Evolutionary conservation across 2,888 invertebrate species (phyloP).

Genomic region (Harpagoxenus sublaevis): DNA sequence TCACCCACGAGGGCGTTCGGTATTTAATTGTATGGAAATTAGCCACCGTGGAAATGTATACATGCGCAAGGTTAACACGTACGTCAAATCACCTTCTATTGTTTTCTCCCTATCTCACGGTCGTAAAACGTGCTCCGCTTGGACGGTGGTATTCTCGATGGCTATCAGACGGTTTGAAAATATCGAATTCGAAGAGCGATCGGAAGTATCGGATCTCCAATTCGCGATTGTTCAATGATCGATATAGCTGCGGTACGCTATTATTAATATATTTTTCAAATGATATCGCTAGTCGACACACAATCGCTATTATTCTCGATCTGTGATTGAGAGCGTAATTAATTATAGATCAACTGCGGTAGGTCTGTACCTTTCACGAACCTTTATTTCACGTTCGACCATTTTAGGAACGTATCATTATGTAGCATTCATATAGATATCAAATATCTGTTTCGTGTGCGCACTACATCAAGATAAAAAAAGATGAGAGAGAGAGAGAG

Average conservation of each 20-base stretch:
- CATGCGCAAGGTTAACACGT: constrained; percentile 30
- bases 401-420: neutral
- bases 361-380: neutral
- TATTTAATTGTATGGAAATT: constrained; percentile 53
- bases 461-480: neutral
- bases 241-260: neutral
- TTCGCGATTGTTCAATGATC: neutral
- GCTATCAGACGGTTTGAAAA: no score
- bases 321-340: neutral
- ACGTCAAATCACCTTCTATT: constrained; percentile 32
- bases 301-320: constrained; percentile 15
- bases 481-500: neutral
- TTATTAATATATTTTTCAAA: neutral
- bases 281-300: neutral
- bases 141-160: neutral
- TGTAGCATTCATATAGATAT: neutral
- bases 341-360: neutral
- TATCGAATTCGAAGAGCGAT: neutral
- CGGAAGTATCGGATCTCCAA: neutral
- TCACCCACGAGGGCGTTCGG: constrained; percentile 7
- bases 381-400: neutral
- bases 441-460: neutral
- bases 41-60: constrained; percentile 25
- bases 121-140: constrained; percentile 2
- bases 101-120: constrained; percentile 15